These are phyloP conservation scores for Thymelicus lineola DNA, from an alignment of 2,888 invertebrate genomes.

Conservation along the genomic window DNA sequence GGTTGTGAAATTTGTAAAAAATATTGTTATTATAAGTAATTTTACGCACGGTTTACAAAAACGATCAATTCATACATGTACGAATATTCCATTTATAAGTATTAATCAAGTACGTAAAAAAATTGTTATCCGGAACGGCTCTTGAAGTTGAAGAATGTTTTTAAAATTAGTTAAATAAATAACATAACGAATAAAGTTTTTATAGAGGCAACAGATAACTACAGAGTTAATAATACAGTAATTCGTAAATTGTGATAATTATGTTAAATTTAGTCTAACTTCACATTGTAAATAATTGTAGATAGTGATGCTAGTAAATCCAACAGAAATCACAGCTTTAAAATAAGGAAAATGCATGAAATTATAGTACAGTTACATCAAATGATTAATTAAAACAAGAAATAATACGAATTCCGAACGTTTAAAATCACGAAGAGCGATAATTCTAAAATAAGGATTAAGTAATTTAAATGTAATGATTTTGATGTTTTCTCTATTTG, in stretches of 20 bases:
- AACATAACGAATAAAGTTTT: constrained; percentile 22
- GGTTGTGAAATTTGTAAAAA: constrained; percentile 66
- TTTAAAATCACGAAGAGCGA: no score
- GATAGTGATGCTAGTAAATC: constrained; percentile 12
- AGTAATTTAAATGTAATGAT: no score
- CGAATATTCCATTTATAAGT: constrained; percentile 23
- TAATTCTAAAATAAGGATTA: no score
- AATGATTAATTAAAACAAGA: no score
- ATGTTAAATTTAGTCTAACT: constrained; percentile 50
- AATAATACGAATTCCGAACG: no score
- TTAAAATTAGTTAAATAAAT: constrained; percentile 20
- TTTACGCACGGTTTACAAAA: constrained; percentile 39
- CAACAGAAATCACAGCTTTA: not conserved
- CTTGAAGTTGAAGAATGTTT: constrained; percentile 17
- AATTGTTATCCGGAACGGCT: constrained; percentile 25
- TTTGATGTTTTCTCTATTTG: no score
- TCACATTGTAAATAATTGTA: constrained; percentile 8
- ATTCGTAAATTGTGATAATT: constrained; percentile 65
- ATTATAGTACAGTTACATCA: no score
- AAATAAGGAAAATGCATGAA: no score
- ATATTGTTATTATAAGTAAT: constrained; percentile 33
- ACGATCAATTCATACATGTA: constrained; percentile 15
- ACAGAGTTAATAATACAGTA: constrained; percentile 41
- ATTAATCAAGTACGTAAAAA: constrained; percentile 24
- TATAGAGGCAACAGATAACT: constrained; percentile 16